Conservation (phyloP, 1,140 invertebrate species). For the Dendrolimus kikuchii region DNA sequence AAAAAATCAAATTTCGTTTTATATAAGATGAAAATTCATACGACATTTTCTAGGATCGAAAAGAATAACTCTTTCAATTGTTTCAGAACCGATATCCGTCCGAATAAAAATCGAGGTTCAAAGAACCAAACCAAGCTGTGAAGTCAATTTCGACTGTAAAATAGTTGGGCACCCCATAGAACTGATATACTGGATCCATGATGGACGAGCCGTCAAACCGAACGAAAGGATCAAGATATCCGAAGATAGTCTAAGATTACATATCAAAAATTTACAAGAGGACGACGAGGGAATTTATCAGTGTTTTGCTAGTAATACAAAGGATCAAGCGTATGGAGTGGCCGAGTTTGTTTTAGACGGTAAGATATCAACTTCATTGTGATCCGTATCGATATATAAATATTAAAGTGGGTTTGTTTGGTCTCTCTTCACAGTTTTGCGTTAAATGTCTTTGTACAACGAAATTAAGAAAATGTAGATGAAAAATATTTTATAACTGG, state of each 20-base stretch:
- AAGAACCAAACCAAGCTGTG: slow-evolving; percentile 86
- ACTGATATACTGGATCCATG: slow-evolving; percentile 87
- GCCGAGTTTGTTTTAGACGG: slow-evolving; percentile 88
- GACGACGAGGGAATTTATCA: slow-evolving; percentile 92
- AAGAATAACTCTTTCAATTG: slow-evolving; percentile 11
- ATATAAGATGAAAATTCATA: no score
- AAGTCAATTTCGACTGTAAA: slow-evolving; percentile 88
- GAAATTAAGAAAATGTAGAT: no score
- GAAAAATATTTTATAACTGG: no score
- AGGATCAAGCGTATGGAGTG: slow-evolving; percentile 87
- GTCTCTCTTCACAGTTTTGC: no score
- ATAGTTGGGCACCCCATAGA: slow-evolving; percentile 88
- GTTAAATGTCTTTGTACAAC: no score
- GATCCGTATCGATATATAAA: no score
- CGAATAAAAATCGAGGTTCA: slow-evolving; percentile 82
- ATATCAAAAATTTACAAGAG: slow-evolving; percentile 80
- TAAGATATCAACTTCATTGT: slow-evolving; percentile 68
- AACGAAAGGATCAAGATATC: slow-evolving; percentile 74
- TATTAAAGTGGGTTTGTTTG: no score
- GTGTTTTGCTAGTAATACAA: slow-evolving; percentile 89
- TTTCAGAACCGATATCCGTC: slow-evolving; percentile 79
- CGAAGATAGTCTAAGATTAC: slow-evolving; percentile 71
- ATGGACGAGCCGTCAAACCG: slow-evolving; percentile 78
- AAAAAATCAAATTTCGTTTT: no score
- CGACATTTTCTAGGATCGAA: neutral